Evolutionary conservation across 1,140 invertebrate genomes (phyloP), one percentile per base, ranked within the genome.

Genomic region (Meloidogyne floridensis): DNA sequence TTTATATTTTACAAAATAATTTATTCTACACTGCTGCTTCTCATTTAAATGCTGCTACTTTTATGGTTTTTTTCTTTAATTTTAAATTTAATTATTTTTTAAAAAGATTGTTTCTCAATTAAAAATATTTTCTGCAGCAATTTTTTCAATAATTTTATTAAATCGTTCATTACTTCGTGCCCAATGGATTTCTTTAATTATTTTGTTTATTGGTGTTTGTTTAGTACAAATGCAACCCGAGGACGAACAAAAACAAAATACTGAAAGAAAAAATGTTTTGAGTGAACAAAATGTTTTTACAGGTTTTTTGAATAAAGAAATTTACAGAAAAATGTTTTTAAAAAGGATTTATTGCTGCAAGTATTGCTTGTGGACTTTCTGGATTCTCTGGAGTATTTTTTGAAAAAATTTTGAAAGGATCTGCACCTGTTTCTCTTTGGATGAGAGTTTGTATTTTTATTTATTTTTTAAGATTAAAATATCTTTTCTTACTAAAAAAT

Each of bases 301-400:
- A 13, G 74, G 81, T 78, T 75, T 42, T 6, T 32, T 47, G 7
- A 32, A 53, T 51, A 3, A 3, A 10, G 11, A 47, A 20, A 7
- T 13, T 13, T 75, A 11, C 20, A 74, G 43, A 75, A 74, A 54
- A 47, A 47, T 18, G 3, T 69, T 78, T 42, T 15, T 5, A 13
- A 13, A 32, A 76, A 43, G 97, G 98, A 4, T 94, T 99, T 87
- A 89, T 93, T 75, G 94, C 96, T 7, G 96, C 97, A 2, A 89
- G 98, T 5, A 92, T 93, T 42, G 96, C 97, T 7, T 98, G 96
- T 90, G 93, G 95, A 83, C 92, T 98, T 56, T 98, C 96, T 56
- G 98, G 98, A 4, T 98, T 98, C 92, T 96, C 97, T 20, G 98
- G 98, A 43, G 96, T 99, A 84, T 99, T 97, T 90, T 99, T 99